Conservation (phyloP, 2,797 vertebrate species). For the Nannoperca obscura region DNA sequence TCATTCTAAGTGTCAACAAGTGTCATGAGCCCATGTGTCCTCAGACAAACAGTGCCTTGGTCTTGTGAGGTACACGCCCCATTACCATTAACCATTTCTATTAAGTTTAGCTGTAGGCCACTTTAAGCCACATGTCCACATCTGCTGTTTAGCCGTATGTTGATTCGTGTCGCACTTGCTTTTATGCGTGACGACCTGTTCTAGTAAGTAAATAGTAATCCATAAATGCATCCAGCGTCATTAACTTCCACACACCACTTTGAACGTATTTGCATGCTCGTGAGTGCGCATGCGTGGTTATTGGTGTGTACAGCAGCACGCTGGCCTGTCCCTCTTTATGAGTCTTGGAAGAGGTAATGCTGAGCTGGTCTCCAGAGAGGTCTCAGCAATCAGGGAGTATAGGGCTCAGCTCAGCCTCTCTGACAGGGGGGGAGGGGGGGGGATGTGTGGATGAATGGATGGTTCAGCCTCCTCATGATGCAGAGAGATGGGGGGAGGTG, state of each 20-base stretch:
- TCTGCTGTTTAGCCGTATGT: not conserved
- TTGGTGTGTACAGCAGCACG: constrained; percentile 32
- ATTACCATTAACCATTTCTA: not conserved
- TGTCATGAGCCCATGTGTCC: constrained; percentile 14
- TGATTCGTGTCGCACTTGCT: not conserved
- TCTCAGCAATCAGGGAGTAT: constrained; percentile 64
- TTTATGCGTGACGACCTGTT: not conserved
- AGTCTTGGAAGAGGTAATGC: constrained; percentile 67
- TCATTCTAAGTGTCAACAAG: constrained; percentile 38
- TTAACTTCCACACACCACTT: not conserved
- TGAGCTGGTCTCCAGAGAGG: constrained; percentile 75
- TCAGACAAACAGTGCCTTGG: not conserved
- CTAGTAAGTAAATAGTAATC: no score
- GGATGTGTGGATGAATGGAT: constrained; percentile 43
- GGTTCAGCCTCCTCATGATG: constrained; percentile 52
- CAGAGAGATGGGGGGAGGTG: constrained; percentile 36
- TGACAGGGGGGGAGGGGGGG: not conserved
- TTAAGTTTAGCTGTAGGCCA: not conserved
- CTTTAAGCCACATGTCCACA: constrained; percentile 19
- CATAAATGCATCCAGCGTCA: not conserved
- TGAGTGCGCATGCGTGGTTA: constrained; percentile 54
- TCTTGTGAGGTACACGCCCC: not conserved
- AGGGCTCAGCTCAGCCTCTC: constrained; percentile 48
- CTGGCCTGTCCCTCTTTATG: constrained; percentile 50
- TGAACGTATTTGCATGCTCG: not conserved